Base-by-base conservation (phyloP, 2,797 vertebrate species). In the Lagorchestes hirsutus region DNA sequence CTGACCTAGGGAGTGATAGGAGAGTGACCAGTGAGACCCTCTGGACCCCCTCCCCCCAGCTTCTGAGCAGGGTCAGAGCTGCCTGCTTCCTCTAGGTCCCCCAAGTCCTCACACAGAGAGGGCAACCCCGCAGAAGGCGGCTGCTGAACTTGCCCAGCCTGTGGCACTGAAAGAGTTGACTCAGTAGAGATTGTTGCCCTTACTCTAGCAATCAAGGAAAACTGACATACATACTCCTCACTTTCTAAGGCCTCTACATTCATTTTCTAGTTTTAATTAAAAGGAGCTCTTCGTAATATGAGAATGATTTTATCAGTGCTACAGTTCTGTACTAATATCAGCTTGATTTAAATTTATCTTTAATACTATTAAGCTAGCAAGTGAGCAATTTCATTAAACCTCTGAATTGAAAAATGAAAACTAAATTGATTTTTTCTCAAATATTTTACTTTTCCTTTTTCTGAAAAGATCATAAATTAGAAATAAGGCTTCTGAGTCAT, bases 181-280 rank as follows among this genome's bases (percentile, higher is more conserved):
- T 8, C 52, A 52, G 52, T 46, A 46, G 18, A 46, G 9, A 40
- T 1, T 40, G 16, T 10, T 46, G 74, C 9, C 40, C 40, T 46
- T 10, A 82, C 18, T 0, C n/a, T 24, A 82, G 40, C n/a, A 46
- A 82, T 46, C 18, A 3, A 24, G n/a, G 67, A 82, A 82, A 24
- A 46, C 40, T 27, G 40, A 46, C 10, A 3, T 46, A 27, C 18
- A 50, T 10, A 87, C 40, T 24, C 29, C 24, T 31, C 54, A 11
- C 34, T 54, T 90, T 91, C 16, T 55, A 4, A 82, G 90, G 40
- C 50, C 93, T 18, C 6, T 59, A 29, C 16, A 52, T 93, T 58
- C 50, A 13, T 54, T 93, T 92, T 92, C 94, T 94, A n/a, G 16
- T 87, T 96, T 94, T 90, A 90, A 22, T 62, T 56, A 92, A n/a